A percentile compares a stretch with the other conserved stretches of the same genome.
Evolutionary conservation across 2,797 vertebrate species (phyloP).

Genomic region (Lemur catta): DNA sequence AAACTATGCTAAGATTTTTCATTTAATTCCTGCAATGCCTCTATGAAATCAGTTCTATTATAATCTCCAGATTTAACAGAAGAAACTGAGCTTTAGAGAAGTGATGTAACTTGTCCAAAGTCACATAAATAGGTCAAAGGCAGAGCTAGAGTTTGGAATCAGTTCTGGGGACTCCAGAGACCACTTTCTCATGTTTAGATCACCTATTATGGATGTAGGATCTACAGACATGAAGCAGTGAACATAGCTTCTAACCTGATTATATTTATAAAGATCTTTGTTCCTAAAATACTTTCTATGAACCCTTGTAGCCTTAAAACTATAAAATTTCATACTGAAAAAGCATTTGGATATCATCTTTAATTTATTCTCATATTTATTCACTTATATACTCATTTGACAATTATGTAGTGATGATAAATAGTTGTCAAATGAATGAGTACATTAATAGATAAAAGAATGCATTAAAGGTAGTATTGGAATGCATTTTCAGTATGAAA

Average conservation of each 20-base stretch:
- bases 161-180: not conserved
- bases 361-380: not conserved
- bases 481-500: not conserved
- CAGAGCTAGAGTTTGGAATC: not conserved
- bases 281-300: not conserved
- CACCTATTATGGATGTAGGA: not conserved
- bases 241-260: not conserved
- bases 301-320: not conserved
- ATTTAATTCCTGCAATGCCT: not conserved
- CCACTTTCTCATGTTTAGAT: not conserved
- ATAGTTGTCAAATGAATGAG: not conserved
- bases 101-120: not conserved
- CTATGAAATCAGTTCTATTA: not conserved
- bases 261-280: not conserved
- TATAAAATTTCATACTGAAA: not conserved
- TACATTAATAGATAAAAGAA: not conserved
- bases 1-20: not conserved
- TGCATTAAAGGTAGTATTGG: not conserved
- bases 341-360: not conserved
- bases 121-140: not conserved
- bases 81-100: not conserved
- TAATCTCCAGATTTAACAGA: not conserved
- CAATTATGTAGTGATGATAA: not conserved
- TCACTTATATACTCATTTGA: not conserved
- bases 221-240: not conserved